Evolutionary conservation across 2,888 invertebrate species (phyloP), one percentile per base, ranked within the genome.

Genomic region (Resseliella maxima): DNA sequence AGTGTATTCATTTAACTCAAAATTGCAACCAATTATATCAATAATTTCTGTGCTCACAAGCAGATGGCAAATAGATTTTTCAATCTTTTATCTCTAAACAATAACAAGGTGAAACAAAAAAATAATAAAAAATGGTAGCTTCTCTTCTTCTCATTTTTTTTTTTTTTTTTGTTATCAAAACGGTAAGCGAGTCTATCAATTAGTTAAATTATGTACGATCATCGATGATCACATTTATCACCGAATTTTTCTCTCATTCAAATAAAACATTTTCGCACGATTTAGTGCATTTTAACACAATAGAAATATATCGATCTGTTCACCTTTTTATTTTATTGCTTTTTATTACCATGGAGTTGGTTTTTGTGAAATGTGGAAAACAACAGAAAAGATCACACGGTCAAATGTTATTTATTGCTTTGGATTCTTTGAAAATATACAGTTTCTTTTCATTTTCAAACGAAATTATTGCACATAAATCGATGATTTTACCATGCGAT

Each of bases 211-310:
- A 12, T n/a, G n/a, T n/a, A n/a, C n/a, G n/a, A n/a, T n/a, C n/a
- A n/a, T n/a, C n/a, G n/a, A 18, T 15, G 21, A 12, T 18, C 8
- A 12, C 59, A 59, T 59, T 59, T 59, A 59, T 59, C 59, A 59
- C 21, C 6, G 6, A 41, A 41, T 41, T 41, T 41, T 41, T 12
- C 41, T 41, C 12, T 41, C 41, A 41, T 72, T 72, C 31, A 3
- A 72, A 72, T 72, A 72, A 72, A 72, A 35, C 12, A 31, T 72
- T 72, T 72, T 72, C 31, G 72, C 72, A 72, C 72, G 72, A 72
- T 72, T 72, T 72, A 72, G 18, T 15, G 72, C 31, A 15, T 72
- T 72, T 24, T 15, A 24, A 18, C 2, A 72, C 72, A 72, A 72
- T 12, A 72, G 72, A 72, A 50, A 50, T 3, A 21, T 8, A 24